A percentile compares a stretch with the other conserved stretches of the same genome.
phyloP scores from a whole-genome alignment of 2,113 vertebrate species.

The Prolemur simus region DNA sequence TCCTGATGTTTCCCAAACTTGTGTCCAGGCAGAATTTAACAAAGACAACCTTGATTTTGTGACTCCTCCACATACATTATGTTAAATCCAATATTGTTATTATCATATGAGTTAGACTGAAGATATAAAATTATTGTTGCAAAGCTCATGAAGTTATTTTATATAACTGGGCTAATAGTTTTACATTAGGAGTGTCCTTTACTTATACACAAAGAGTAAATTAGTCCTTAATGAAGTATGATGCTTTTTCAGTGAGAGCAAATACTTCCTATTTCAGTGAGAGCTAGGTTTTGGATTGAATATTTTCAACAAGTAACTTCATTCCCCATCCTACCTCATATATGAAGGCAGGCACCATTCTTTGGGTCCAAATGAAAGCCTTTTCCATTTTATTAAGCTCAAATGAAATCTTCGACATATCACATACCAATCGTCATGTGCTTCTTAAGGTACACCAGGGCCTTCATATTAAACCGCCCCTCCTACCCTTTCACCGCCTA shows the following conservation, averaged over 20 bases:
- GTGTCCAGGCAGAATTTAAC: background rate
- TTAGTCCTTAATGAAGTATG: background rate
- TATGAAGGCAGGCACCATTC: background rate
- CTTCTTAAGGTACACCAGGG: constrained; percentile 17
- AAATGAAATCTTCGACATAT: background rate
- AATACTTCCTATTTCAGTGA: background rate
- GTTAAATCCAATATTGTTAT: background rate
- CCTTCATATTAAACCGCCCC: background rate
- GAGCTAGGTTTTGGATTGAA: background rate
- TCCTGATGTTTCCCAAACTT: background rate
- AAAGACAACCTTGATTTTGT: background rate
- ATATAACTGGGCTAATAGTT: background rate
- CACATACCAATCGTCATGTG: background rate
- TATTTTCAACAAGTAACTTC: background rate
- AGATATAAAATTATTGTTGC: background rate
- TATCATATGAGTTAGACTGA: background rate
- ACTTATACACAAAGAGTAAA: background rate
- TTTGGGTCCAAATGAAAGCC: background rate
- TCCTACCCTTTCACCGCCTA: background rate
- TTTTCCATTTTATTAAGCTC: background rate
- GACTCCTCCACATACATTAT: background rate
- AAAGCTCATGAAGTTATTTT: background rate
- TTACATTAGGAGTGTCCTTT: background rate
- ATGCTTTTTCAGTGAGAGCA: background rate
- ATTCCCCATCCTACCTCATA: background rate